Conservation (phyloP, 2,113 vertebrate species). For the Mus pahari region DNA sequence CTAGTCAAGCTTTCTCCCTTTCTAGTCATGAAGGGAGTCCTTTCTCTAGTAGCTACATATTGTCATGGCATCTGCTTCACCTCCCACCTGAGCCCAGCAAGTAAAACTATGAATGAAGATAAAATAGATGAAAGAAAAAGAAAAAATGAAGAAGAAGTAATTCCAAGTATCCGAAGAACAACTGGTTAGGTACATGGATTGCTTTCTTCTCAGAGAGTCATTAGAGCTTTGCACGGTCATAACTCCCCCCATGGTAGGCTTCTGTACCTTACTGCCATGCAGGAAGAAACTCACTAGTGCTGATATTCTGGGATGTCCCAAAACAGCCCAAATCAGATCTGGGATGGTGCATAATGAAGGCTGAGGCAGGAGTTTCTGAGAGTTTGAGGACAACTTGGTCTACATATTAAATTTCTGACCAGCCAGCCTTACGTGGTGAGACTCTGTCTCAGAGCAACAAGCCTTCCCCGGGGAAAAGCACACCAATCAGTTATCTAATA, state of each 20-base stretch:
- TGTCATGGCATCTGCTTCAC: neutral
- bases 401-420: neutral
- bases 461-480: neutral
- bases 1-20: neutral
- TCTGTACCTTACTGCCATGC: neutral
- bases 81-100: neutral
- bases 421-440: neutral
- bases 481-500: neutral
- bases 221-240: neutral
- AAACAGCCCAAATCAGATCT: constrained; percentile 64
- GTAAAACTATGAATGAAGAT: neutral
- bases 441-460: neutral
- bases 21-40: constrained; percentile 20
- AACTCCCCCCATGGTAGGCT: neutral
- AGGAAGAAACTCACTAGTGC: constrained; percentile 62
- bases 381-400: neutral
- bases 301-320: constrained; percentile 73
- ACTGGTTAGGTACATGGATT: neutral
- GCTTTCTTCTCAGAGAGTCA: neutral
- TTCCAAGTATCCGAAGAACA: neutral
- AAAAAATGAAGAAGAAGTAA: neutral
- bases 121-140: neutral
- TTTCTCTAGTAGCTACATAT: neutral
- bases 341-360: too few species aligned
- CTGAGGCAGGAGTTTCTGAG: neutral